phyloP scores from a whole-genome alignment of 2,888 invertebrate genomes.

The Bembecia ichneumoniformis region DNA sequence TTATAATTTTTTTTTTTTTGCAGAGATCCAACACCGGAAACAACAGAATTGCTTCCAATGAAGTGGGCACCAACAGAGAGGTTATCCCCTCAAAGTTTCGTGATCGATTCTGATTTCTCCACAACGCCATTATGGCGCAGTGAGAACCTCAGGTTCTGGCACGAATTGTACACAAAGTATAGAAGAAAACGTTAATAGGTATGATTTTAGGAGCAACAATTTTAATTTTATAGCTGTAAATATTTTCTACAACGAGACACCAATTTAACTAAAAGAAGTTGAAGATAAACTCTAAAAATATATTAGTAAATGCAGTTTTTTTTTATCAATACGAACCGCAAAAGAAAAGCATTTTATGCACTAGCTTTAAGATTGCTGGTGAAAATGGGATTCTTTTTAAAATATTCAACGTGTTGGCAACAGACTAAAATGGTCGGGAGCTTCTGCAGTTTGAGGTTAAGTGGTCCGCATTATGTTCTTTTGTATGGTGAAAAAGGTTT shows the following conservation, averaged over 20 bases:
- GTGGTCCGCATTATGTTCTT: no score
- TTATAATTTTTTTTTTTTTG: not conserved
- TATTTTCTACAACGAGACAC: not conserved
- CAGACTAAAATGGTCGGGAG: no score
- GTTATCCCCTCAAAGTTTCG: constrained; percentile 24
- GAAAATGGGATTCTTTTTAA: no score
- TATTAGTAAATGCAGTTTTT: no score
- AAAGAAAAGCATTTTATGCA: no score
- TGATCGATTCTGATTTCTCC: constrained; percentile 33
- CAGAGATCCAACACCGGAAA: constrained; percentile 47
- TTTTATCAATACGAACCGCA: no score
- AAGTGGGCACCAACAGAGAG: constrained; percentile 33
- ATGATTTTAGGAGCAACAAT: not conserved
- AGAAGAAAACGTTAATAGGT: constrained; percentile 23
- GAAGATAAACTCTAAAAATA: no score
- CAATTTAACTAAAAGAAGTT: no score
- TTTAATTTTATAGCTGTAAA: not conserved
- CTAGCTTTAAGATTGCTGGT: no score
- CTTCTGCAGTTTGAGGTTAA: no score
- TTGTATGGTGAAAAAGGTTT: no score
- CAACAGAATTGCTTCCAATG: constrained; percentile 26
- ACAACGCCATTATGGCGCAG: constrained; percentile 35
- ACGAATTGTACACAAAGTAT: constrained; percentile 37
- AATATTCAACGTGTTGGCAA: no score
- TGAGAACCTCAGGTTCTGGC: constrained; percentile 27